phyloP scores from a whole-genome alignment of 2,888 invertebrate genomes.

The Aphelenchoides bicaudatus region DNA sequence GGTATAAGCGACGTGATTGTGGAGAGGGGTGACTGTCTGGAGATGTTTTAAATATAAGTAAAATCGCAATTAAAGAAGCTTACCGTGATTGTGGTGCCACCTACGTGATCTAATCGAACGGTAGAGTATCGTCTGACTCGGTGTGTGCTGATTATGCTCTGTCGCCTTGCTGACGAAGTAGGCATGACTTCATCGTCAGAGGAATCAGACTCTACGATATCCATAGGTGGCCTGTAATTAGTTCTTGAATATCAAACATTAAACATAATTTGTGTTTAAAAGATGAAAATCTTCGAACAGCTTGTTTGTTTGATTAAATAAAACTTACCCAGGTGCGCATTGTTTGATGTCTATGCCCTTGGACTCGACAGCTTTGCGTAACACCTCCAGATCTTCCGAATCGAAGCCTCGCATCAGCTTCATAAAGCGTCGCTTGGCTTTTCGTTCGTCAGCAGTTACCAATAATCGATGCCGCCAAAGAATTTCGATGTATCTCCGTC shows the following conservation, averaged over 20 bases:
- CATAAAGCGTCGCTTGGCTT: slow-evolving; percentile 54
- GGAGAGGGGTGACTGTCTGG: slow-evolving; percentile 21
- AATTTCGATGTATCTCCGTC: slow-evolving; percentile 54
- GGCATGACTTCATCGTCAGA: slow-evolving; percentile 33
- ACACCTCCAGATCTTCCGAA: slow-evolving; percentile 58
- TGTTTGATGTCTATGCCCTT: slow-evolving; percentile 40
- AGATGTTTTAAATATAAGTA: no score
- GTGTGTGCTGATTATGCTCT: slow-evolving; percentile 15
- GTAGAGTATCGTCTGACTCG: slow-evolving; percentile 17
- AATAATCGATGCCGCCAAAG: slow-evolving; percentile 35
- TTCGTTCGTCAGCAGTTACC: slow-evolving; percentile 53
- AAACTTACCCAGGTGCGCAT: slow-evolving; percentile 59
- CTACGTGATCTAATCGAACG: slow-evolving; percentile 18
- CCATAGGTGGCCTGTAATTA: slow-evolving; percentile 60
- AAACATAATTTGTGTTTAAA: no score
- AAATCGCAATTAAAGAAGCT: no score
- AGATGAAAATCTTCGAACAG: no score
- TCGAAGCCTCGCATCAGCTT: slow-evolving; percentile 59
- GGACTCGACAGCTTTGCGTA: slow-evolving; percentile 46
- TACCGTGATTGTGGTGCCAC: slow-evolving; percentile 22
- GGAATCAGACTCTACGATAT: slow-evolving; percentile 42
- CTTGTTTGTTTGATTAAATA: no score
- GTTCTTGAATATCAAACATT: no score
- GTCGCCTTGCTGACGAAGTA: slow-evolving; percentile 18
- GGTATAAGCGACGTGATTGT: not conserved